These are phyloP conservation scores for Myotis brandtii DNA, from an alignment of 2,113 vertebrate genomes.

Conservation along the genomic window DNA sequence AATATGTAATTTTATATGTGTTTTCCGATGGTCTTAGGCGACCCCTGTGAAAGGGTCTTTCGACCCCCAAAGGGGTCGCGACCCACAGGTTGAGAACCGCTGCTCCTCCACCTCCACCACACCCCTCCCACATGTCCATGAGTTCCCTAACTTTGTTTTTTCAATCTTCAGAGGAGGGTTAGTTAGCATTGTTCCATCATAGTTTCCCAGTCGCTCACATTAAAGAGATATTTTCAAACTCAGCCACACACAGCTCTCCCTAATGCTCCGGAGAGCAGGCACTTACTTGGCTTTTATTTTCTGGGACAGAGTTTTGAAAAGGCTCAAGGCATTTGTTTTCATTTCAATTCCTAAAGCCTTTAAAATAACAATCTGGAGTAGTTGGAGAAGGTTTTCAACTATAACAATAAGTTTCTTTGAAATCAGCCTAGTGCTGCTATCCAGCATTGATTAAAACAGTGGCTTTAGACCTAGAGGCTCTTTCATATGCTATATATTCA, in stretches of 20 bases:
- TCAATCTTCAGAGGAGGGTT: conserved; percentile 34
- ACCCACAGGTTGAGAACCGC: no score
- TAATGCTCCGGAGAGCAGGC: not conserved
- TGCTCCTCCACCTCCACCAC: not conserved
- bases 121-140: not conserved
- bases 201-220: conserved; percentile 19
- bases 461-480: conserved; percentile 16
- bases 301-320: conserved; percentile 41
- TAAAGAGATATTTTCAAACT: not conserved
- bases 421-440: not conserved
- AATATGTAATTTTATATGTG: no score
- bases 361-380: conserved; percentile 32
- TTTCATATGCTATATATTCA: conserved; percentile 5
- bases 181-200: conserved; percentile 37
- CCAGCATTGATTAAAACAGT: conserved; percentile 65
- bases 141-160: not conserved
- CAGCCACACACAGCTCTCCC: not conserved
- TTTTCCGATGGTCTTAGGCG: no score
- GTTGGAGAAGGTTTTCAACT: not conserved
- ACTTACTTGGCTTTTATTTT: conserved; percentile 52
- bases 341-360: conserved; percentile 66
- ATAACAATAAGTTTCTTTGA: conserved; percentile 11
- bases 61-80: no score
- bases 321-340: conserved; percentile 52
- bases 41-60: no score